Evolutionary conservation across 2,888 invertebrate species (phyloP).

Genomic region (Priocnemis perturbator): DNA sequence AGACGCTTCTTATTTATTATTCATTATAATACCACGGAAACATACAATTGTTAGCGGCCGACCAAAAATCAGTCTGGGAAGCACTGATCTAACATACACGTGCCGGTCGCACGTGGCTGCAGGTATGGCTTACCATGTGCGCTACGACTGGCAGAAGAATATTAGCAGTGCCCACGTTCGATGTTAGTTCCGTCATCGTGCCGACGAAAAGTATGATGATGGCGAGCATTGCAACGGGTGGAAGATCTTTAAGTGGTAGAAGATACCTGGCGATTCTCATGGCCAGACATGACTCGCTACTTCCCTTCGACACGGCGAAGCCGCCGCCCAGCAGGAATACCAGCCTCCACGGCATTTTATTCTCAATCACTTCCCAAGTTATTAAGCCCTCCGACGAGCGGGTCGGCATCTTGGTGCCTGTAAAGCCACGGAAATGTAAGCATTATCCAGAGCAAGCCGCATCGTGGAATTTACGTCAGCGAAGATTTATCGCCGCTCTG

Average conservation of each 20-base stretch:
- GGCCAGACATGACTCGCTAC: slow-evolving; percentile 76
- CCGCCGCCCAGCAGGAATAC: slow-evolving; percentile 78
- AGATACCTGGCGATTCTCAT: slow-evolving; percentile 74
- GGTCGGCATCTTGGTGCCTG: background rate
- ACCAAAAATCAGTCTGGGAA: too few relatives aligned
- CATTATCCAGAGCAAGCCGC: background rate
- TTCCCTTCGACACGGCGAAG: slow-evolving; percentile 78
- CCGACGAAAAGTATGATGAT: slow-evolving; percentile 75
- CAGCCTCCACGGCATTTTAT: slow-evolving; percentile 78
- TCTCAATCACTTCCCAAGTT: slow-evolving; percentile 76
- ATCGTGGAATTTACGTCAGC: background rate
- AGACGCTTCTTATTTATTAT: too few relatives aligned
- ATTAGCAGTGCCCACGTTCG: slow-evolving; percentile 78
- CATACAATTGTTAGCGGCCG: too few relatives aligned
- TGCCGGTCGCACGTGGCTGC: too few relatives aligned
- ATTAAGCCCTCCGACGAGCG: slow-evolving; percentile 71
- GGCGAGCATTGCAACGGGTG: slow-evolving; percentile 72
- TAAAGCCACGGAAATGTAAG: background rate
- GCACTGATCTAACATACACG: too few relatives aligned
- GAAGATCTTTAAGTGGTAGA: slow-evolving; percentile 67
- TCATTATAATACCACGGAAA: too few relatives aligned
- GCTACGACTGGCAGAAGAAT: slow-evolving; percentile 77
- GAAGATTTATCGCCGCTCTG: background rate
- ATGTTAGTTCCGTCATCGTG: slow-evolving; percentile 77
- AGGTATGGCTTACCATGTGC: slow-evolving; percentile 66